Conservation (phyloP, 2,888 invertebrate genomes). For the Pseudococcus longispinus region DNA sequence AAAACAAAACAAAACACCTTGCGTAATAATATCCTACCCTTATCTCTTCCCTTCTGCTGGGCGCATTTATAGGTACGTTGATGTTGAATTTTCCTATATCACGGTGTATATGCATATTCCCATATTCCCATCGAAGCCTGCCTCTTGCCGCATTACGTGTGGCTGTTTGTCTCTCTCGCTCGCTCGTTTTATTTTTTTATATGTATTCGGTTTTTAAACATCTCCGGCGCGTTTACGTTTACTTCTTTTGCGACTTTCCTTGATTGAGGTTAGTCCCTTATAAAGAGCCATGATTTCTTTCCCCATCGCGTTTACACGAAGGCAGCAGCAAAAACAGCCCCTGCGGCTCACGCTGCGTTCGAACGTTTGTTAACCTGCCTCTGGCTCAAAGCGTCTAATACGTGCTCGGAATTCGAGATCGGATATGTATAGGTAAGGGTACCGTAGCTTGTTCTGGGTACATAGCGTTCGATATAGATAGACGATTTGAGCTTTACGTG, state of each 20-base stretch:
- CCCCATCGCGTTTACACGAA: not conserved
- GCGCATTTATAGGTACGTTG: not conserved
- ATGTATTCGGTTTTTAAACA: conserved; percentile 32
- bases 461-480: not conserved
- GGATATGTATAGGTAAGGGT: not conserved
- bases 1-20: conserved; percentile 34
- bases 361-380: conserved; percentile 55
- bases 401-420: conserved; percentile 50
- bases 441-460: not conserved
- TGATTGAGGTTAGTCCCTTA: conserved; percentile 46
- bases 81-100: conserved; percentile 29
- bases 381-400: conserved; percentile 54
- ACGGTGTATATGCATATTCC: conserved; percentile 30
- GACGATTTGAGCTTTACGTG: conserved; percentile 40
- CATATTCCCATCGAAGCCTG: conserved; percentile 27
- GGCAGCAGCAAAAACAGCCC: not conserved
- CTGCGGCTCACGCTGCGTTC: conserved; percentile 36
- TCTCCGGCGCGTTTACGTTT: conserved; percentile 38
- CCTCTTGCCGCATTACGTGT: not conserved
- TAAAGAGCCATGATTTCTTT: conserved; percentile 48
- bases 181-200: conserved; percentile 17
- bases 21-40: conserved; percentile 21
- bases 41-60: not conserved
- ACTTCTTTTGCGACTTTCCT: conserved; percentile 41
- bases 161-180: not conserved